phyloP scores from a whole-genome alignment of 2,797 vertebrate species.

The Coreius guichenoti region DNA sequence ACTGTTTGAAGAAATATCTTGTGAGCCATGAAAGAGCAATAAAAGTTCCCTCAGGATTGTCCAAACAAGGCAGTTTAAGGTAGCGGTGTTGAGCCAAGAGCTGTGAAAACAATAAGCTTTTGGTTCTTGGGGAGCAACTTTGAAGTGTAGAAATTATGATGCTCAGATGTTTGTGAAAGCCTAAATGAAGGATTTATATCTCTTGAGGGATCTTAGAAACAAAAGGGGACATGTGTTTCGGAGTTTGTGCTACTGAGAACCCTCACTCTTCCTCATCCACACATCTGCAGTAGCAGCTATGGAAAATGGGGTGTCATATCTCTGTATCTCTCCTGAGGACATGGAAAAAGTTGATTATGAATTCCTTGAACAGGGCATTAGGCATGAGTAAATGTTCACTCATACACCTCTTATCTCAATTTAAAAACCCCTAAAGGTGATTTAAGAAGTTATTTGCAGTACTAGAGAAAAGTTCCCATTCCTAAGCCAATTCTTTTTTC shows the following conservation, averaged over 20 bases:
- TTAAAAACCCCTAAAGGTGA: background rate
- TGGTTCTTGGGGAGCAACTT: background rate
- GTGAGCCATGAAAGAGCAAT: background rate
- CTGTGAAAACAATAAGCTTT: conserved; percentile 5
- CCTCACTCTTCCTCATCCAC: background rate
- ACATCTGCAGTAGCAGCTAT: background rate
- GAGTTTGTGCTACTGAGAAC: background rate
- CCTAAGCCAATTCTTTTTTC: background rate
- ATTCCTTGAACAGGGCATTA: conserved; percentile 13
- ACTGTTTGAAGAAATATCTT: background rate
- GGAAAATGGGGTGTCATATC: conserved; percentile 25
- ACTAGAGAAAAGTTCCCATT: background rate
- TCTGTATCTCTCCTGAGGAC: conserved; percentile 28
- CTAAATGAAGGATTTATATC: background rate
- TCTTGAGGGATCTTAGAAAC: conserved; percentile 11
- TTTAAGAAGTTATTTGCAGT: background rate
- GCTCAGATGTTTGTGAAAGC: conserved; percentile 1
- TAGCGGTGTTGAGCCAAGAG: background rate
- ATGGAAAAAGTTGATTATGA: conserved; percentile 27
- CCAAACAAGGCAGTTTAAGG: background rate
- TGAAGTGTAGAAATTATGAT: conserved; percentile 8
- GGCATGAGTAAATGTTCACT: conserved; percentile 1
- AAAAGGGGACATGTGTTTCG: background rate
- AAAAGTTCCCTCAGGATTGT: background rate
- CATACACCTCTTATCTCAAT: background rate